Evolutionary conservation across 2,113 vertebrate species (phyloP), one percentile per base, ranked within the genome.

Genomic region (Dromaius novaehollandiae): DNA sequence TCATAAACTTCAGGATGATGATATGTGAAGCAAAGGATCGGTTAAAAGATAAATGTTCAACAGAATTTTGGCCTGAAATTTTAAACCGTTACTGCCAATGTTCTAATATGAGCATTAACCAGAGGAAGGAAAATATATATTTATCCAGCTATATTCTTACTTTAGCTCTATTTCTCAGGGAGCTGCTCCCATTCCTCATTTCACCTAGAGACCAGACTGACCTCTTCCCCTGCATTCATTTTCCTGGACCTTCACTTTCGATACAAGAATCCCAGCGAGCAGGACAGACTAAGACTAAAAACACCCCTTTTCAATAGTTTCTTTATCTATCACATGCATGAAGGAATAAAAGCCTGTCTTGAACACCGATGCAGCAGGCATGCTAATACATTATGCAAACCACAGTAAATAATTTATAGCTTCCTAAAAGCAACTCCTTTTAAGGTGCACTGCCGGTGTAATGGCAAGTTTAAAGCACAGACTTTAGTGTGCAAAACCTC

Each of bases 371-470:
- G n/a, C 42, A 88, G 60, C 51, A 86, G 79, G 46, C 85, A 68
- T 78, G 24, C 36, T 82, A 91, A 89, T 71, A 64, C 46, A 95
- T 96, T 82, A 95, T 86, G 66, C 30, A 96, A 87, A 90, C 36
- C 40, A 78, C 28, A 81, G 60, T 30, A 96, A 97, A 93, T 95
- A 90, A 93, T 95, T 87, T 90, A 95, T 88, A 71, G 70, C 79
- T 96, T 94, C 53, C 74, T 82, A 74, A 90, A 64, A 87, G 58
- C 25, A 82, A 48, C 18, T 78, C 1, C 9, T 64, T 95, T 91
- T n/a, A 68, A 63, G 34, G 73, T 75, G 40, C 13, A 55, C 46
- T 81, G 40, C 18, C 38, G 71, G 40, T 20, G 9, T 46, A 88
- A 55, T 20, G 42, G 71, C 60, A 83, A 68, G 20, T 53, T 91